Percentiles rank a stretch among this genome's conserved stretches.
These are phyloP conservation scores for Mus pahari DNA, from an alignment of 2,113 vertebrate species.

Conservation along the genomic window DNA sequence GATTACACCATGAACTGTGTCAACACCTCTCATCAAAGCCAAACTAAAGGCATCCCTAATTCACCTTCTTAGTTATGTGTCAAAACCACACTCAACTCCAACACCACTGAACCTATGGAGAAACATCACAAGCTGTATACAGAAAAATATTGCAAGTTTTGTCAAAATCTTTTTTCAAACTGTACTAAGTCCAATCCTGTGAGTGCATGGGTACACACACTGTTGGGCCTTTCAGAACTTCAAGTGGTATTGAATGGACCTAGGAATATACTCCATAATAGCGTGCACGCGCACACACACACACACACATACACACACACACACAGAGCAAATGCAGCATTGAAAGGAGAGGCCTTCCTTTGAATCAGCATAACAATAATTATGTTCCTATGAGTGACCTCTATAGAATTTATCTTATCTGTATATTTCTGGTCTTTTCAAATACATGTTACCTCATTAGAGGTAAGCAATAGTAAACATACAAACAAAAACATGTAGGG, in stretches of 20 bases:
- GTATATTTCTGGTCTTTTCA: constrained; percentile 14
- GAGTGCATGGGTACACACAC: neutral
- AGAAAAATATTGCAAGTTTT: neutral
- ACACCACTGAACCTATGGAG: constrained; percentile 9
- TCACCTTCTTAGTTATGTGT: neutral
- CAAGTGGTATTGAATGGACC: neutral
- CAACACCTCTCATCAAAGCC: neutral
- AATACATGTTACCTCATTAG: constrained; percentile 36
- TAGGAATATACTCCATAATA: neutral
- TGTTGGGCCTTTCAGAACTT: neutral
- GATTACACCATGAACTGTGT: neutral
- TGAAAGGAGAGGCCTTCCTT: neutral
- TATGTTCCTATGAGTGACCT: neutral
- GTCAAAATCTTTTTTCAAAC: constrained; percentile 9
- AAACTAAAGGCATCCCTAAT: neutral
- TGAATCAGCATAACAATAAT: constrained; percentile 14
- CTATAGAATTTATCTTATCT: constrained; percentile 41
- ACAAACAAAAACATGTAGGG: neutral
- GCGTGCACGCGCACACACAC: too few relatives aligned
- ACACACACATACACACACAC: neutral
- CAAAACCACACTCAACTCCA: neutral
- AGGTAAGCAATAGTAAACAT: constrained; percentile 25
- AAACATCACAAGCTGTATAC: neutral
- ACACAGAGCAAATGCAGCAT: neutral
- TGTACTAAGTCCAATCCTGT: neutral